Base-by-base conservation (phyloP, 2,888 invertebrate genomes). In the Aricia artaxerxes region DNA sequence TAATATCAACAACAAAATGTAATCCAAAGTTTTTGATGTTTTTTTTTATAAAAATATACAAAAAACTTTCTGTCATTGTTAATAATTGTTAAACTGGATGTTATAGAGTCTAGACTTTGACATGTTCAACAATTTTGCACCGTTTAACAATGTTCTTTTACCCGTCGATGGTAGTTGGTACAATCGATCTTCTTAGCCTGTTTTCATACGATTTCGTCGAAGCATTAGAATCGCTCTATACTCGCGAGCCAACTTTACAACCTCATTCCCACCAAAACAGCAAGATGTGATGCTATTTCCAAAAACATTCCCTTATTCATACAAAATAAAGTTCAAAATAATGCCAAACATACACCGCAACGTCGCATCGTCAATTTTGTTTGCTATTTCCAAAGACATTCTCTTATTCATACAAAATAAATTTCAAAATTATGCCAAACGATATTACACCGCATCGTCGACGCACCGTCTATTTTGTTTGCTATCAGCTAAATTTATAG, bases 191-290 rank as follows among this genome's bases (percentile, higher is more conserved):
- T 64, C 64, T 31, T 7, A 9, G 7, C 9, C 2, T 9, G 2
- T 24, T 24, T 61, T 24, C 24, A 61, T 9, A n/a, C 24, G 7
- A 24, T 9, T 61, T 64, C 9, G 64, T 31, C 31, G 31, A 64
- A 4, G 64, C 64, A 64, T 11, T 31, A 31, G 69, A 35, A 64
- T 64, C 31, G 7, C 31, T 31, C 64, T 4, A 61, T 1, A 7
- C 24, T 64, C 61, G 64, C 64, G 24, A 69, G 35, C 35, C 35
- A 69, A 69, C 9, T 64, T 13, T 13, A 69, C 35, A 35, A 69
- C 69, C 69, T 38, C 69, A 69, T 69, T 69, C 69, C 69, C 69
- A 38, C 69, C 69, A 69, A 69, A 64, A 64, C 31, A 69, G 69
- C 35, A 31, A 16, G 35, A 69, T 69, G 35, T 38, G 4, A 38